Evolutionary conservation across 1,140 invertebrate genomes (phyloP).

Genomic region (Colletes gigas): DNA sequence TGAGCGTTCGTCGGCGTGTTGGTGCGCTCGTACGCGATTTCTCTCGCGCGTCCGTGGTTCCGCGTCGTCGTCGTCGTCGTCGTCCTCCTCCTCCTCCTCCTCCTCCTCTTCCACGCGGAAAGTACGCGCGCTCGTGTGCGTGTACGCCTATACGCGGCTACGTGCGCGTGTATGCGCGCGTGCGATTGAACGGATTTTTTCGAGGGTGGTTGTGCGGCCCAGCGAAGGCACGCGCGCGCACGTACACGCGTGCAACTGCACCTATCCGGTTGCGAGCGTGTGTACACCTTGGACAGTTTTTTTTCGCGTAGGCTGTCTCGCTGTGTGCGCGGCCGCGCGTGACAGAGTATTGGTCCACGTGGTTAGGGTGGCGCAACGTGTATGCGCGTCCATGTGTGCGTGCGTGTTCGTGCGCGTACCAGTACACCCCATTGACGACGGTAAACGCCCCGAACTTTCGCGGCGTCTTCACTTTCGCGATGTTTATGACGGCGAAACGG

Average conservation of each 20-base stretch:
- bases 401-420: constrained; percentile 35
- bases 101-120: neutral
- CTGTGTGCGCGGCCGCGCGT: neutral
- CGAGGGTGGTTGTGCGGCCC: constrained; percentile 56
- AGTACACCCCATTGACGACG: constrained; percentile 55
- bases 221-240: constrained; percentile 22
- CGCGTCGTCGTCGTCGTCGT: neutral
- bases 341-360: constrained; percentile 53
- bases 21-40: constrained; percentile 38
- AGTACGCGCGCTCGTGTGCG: constrained; percentile 28
- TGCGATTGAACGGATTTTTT: constrained; percentile 64
- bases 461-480: constrained; percentile 49
- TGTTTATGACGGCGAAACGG: constrained; percentile 49
- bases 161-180: constrained; percentile 22
- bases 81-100: neutral
- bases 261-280: constrained; percentile 7
- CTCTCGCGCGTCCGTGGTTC: constrained; percentile 20
- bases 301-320: constrained; percentile 24
- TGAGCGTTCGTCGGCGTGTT: constrained; percentile 30
- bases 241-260: constrained; percentile 2
- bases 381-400: neutral
- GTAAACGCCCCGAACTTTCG: constrained; percentile 63
- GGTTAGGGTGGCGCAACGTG: constrained; percentile 1
- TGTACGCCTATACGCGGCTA: constrained; percentile 13
- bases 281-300: constrained; percentile 62